Evolutionary conservation across 2,113 vertebrate genomes (phyloP), one percentile per base, ranked within the genome.

Genomic region (Tor tambroides): DNA sequence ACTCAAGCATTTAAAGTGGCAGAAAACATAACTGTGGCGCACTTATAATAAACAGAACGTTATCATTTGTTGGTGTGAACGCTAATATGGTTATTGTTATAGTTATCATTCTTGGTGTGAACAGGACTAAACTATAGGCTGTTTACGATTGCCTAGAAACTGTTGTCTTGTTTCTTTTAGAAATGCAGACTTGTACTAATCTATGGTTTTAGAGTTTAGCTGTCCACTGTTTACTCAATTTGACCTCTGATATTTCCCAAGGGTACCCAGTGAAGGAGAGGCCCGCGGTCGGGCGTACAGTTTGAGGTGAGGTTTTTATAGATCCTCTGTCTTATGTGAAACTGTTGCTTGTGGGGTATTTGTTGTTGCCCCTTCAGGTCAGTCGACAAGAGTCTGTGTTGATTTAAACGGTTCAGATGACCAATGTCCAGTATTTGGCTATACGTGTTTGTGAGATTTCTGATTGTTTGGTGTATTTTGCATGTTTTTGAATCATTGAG

Each of bases 181-280:
- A 71, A 38, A 19, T 35, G 71, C 71, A n/a, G 71, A n/a, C 10
- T 41, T 74, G 21, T 41, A 5, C 8, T 71, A 43, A 38, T 75
- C 21, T 88, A 10, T 86, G 77, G 49, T 54, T 88, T n/a, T 35
- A n/a, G 12, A 51, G 46, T 32, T 54, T 61, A 77, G 72, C 43
- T 61, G 46, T 84, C 56, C 12, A 17, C 69, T 69, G 75, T 3
- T 76, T 56, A 80, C 86, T 88, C 41, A 83, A 83, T 59, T 72
- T 88, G 67, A 88, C 84, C 71, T 87, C n/a, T 87, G 72, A 49
- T 85, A 76, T 90, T 87, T 69, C 86, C 78, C 43, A 88, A 90
- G 89, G 89, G 54, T 90, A 14, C 89, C 89, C 54, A 89, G 79
- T 89, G 89, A 90, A 85, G 85, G 87, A 56, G 89, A 88, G 43